Evolutionary conservation across 1,140 invertebrate genomes (phyloP).

Genomic region (Cyphomyrmex costatus): DNA sequence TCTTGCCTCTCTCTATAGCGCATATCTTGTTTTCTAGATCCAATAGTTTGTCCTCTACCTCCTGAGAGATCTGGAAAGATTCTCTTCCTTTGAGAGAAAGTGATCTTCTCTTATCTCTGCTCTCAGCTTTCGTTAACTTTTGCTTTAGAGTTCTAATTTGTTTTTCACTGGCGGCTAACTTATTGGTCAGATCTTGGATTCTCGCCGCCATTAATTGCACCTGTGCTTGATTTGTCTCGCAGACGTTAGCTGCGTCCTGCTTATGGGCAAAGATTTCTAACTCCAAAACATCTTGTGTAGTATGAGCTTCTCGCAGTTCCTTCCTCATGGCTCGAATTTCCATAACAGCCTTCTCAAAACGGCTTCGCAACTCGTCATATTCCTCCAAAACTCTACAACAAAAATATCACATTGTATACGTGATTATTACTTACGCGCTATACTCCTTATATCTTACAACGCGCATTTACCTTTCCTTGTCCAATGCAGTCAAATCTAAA

Average conservation of each 20-base stretch:
- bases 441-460: not conserved
- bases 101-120: constrained; percentile 92
- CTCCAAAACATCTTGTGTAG: constrained; percentile 93
- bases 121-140: constrained; percentile 92
- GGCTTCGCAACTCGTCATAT: constrained; percentile 91
- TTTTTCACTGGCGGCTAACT: constrained; percentile 93
- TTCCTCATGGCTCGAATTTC: constrained; percentile 94
- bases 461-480: constrained; percentile 88
- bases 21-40: constrained; percentile 93
- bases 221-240: constrained; percentile 91
- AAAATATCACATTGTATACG: not conserved
- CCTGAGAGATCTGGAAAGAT: constrained; percentile 92
- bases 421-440: not conserved
- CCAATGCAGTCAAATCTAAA: constrained; percentile 91
- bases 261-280: constrained; percentile 91
- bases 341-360: constrained; percentile 93
- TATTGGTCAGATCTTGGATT: constrained; percentile 94
- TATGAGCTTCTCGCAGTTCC: constrained; percentile 93
- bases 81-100: constrained; percentile 93
- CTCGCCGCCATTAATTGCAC: constrained; percentile 93
- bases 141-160: constrained; percentile 93
- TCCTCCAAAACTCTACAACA: constrained; percentile 91
- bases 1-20: constrained; percentile 88
- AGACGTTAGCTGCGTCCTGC: constrained; percentile 90
- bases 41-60: constrained; percentile 93